Percentiles rank a stretch among this genome's conserved stretches.
These are phyloP conservation scores for Drosophila macrospina DNA, from an alignment of 2,888 invertebrate genomes.

Conservation along the genomic window DNA sequence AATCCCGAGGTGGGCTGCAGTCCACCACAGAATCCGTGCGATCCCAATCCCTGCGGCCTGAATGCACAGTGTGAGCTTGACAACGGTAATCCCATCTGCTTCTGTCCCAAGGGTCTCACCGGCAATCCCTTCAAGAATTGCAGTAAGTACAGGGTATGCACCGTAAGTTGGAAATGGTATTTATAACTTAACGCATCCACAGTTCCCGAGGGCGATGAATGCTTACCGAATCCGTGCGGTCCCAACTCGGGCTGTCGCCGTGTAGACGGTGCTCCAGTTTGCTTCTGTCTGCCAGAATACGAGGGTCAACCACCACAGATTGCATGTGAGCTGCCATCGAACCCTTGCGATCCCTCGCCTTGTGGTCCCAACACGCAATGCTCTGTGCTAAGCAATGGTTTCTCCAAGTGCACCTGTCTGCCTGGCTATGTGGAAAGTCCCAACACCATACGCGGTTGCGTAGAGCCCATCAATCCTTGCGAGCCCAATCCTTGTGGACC, in stretches of 20 bases:
- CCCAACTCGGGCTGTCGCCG: conserved; percentile 93
- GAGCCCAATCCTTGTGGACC: conserved; percentile 93
- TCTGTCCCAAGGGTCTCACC: conserved; percentile 94
- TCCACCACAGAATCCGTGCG: conserved; percentile 91
- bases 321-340: conserved; percentile 90
- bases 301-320: conserved; percentile 93
- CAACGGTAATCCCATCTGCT: conserved; percentile 94
- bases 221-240: conserved; percentile 93
- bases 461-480: conserved; percentile 92
- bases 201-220: conserved; percentile 96
- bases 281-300: conserved; percentile 95
- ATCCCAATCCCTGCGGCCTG: conserved; percentile 94
- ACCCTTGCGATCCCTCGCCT: conserved; percentile 93
- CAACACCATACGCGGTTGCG: conserved; percentile 94
- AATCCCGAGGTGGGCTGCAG: conserved; percentile 90
- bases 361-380: conserved; percentile 96
- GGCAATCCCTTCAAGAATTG: conserved; percentile 96
- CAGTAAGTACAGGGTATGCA: conserved; percentile 88
- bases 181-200: neutral
- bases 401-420: conserved; percentile 94
- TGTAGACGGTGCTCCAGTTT: conserved; percentile 90
- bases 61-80: conserved; percentile 94
- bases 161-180: neutral
- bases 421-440: conserved; percentile 94
- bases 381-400: conserved; percentile 90